phyloP scores from a whole-genome alignment of 1,140 invertebrate species.

The Sipha flava region DNA sequence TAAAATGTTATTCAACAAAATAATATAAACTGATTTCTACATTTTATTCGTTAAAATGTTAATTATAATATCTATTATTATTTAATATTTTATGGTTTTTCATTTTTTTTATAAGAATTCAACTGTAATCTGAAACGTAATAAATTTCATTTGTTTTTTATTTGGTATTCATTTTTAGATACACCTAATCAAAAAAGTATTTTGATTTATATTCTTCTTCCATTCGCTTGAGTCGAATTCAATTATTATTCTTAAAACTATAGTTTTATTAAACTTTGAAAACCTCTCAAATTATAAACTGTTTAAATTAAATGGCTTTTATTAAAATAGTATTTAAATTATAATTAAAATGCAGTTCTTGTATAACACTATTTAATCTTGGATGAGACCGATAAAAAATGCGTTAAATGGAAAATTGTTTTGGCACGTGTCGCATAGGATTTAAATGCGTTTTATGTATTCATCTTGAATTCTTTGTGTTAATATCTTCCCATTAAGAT shows the following conservation, averaged over 20 bases:
- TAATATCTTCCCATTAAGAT: background rate
- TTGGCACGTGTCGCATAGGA: background rate
- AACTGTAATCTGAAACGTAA: background rate
- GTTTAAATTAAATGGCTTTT: background rate
- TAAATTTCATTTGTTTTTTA: background rate
- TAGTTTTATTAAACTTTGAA: background rate
- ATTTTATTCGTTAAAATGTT: too few species aligned
- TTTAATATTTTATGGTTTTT: background rate
- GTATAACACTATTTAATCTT: slow-evolving; percentile 15
- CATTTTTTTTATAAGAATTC: background rate
- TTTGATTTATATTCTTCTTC: background rate
- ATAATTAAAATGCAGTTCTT: slow-evolving; percentile 29
- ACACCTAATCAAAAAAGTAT: background rate
- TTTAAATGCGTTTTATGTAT: slow-evolving; percentile 16
- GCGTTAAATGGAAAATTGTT: slow-evolving; percentile 4
- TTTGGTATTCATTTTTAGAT: background rate
- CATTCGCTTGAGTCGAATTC: background rate
- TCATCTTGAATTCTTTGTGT: slow-evolving; percentile 6
- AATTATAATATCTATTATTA: background rate
- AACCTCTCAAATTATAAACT: background rate
- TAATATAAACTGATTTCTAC: too few species aligned
- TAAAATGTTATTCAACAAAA: too few species aligned
- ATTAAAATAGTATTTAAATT: slow-evolving; percentile 8
- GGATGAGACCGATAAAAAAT: background rate
- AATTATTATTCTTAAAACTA: background rate